phyloP scores from a whole-genome alignment of 2,797 vertebrate genomes.

The Bradypodion ventrale region DNA sequence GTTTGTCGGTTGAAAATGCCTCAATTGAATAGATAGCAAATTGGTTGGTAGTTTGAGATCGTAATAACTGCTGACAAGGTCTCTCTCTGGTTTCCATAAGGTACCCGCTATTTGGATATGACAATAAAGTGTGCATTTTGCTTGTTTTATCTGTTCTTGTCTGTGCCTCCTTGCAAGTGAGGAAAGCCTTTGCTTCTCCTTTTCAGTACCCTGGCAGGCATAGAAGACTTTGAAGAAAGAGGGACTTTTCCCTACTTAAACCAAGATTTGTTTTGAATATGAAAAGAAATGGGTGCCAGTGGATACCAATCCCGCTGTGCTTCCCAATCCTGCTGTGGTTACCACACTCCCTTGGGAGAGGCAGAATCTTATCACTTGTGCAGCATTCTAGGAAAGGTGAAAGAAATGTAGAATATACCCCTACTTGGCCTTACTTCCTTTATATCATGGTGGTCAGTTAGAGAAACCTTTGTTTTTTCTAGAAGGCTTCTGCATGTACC shows the following conservation, averaged over 20 bases:
- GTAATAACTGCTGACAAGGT: neutral
- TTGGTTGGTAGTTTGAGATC: neutral
- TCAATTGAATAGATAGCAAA: neutral
- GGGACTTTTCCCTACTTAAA: too few species aligned
- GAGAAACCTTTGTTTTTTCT: neutral
- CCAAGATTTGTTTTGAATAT: neutral
- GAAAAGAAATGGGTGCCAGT: neutral
- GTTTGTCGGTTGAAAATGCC: slow-evolving; percentile 5
- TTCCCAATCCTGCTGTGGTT: too few species aligned
- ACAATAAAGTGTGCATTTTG: neutral
- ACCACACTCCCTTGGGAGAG: too few species aligned
- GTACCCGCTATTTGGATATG: neutral
- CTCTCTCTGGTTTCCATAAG: neutral
- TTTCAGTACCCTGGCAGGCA: neutral
- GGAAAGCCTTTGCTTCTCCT: neutral
- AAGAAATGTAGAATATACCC: neutral
- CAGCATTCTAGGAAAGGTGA: neutral
- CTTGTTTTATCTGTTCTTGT: neutral
- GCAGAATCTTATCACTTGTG: neutral
- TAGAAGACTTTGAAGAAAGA: too few species aligned
- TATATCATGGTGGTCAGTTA: too few species aligned
- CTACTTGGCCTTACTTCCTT: too few species aligned
- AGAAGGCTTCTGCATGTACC: neutral
- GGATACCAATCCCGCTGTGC: neutral
- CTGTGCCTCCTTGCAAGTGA: neutral